Conservation (phyloP, 2,113 vertebrate species). For the Xiphias gladius region DNA sequence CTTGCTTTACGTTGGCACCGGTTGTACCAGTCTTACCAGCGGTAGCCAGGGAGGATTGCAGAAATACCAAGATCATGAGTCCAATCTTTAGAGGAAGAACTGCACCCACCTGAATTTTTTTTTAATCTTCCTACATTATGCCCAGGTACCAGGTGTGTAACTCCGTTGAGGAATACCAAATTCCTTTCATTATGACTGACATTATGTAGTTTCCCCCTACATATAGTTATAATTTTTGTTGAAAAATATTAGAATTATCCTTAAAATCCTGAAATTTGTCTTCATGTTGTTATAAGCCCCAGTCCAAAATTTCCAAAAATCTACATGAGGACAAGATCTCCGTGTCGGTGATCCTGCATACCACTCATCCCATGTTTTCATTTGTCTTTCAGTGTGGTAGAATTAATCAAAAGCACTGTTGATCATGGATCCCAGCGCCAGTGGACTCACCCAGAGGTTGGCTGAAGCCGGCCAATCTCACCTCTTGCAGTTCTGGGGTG, state of each 20-base stretch:
- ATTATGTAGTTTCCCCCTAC: background rate
- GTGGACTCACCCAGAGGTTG: conserved; percentile 76
- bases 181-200: background rate
- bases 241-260: background rate
- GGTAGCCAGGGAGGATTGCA: background rate
- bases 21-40: conserved; percentile 7
- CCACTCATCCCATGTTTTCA: background rate
- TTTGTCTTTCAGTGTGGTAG: conserved; percentile 34
- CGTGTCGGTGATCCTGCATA: background rate
- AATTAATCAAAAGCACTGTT: conserved; percentile 19
- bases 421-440: conserved; percentile 80
- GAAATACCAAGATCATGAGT: background rate
- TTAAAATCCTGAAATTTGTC: background rate
- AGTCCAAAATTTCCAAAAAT: background rate
- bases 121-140: background rate
- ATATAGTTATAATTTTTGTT: background rate
- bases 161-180: background rate
- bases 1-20: background rate
- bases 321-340: background rate
- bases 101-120: background rate
- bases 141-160: background rate
- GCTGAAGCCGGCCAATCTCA: conserved; percentile 87
- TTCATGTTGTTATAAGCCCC: background rate
- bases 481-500: conserved; percentile 89
- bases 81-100: background rate